These are phyloP conservation scores for Cebus imitator DNA, from an alignment of 2,113 vertebrate genomes.

Conservation along the genomic window DNA sequence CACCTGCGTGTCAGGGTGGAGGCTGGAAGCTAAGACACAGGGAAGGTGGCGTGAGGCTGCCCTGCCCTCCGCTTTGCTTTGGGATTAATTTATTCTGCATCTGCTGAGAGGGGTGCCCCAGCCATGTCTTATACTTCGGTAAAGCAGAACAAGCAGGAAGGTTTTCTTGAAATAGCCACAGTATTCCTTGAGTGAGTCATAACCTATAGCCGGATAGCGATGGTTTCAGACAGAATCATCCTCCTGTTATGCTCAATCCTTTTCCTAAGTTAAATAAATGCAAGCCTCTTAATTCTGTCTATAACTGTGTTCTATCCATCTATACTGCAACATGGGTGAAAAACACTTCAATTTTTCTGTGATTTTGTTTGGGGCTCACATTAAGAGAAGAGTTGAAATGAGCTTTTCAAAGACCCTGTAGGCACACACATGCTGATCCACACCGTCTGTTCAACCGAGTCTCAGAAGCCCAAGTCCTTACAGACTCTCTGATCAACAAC, in stretches of 20 bases:
- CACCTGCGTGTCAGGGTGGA: not conserved
- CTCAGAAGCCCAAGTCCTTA: not conserved
- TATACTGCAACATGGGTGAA: not conserved
- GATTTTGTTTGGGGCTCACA: not conserved
- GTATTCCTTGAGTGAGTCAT: conserved; percentile 12
- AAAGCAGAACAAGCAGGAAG: conserved; percentile 19
- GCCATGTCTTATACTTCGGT: not conserved
- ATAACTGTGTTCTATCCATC: conserved; percentile 5
- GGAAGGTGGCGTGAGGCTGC: not conserved
- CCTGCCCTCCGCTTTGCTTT: not conserved
- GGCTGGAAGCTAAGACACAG: not conserved
- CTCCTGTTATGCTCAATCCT: not conserved
- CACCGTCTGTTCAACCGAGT: not conserved
- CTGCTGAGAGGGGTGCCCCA: not conserved
- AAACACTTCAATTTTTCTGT: not conserved
- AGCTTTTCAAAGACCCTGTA: not conserved
- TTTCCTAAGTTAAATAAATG: conserved; percentile 77
- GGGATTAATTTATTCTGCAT: conserved; percentile 63
- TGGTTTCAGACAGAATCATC: not conserved
- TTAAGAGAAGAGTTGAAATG: not conserved
- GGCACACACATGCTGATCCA: not conserved
- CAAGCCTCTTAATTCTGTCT: not conserved
- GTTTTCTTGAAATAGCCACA: conserved; percentile 34
- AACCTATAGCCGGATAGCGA: conserved; percentile 47
- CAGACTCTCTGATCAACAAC: not conserved